These are phyloP conservation scores for Balanococcus diminutus DNA, from an alignment of 2,888 invertebrate species.

Conservation along the genomic window DNA sequence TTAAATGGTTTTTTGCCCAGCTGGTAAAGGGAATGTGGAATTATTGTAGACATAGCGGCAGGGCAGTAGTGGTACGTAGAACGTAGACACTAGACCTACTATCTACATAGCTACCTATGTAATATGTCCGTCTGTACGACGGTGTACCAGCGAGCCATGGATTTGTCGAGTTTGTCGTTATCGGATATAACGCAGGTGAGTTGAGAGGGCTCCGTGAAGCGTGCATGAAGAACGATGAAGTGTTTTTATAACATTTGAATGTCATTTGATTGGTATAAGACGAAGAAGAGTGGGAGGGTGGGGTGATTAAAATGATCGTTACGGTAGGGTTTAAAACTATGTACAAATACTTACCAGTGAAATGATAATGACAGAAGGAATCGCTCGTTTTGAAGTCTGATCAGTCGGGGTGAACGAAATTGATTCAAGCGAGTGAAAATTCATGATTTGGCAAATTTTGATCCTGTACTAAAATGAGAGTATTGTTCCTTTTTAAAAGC, in stretches of 20 bases:
- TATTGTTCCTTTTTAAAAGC: too few species aligned
- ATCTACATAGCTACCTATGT: neutral
- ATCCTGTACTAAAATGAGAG: too few species aligned
- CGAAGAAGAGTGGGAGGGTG: neutral
- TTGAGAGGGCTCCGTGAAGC: neutral
- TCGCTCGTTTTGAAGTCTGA: too few species aligned
- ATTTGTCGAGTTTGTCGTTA: neutral
- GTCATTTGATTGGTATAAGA: neutral
- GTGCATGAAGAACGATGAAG: conserved; percentile 1
- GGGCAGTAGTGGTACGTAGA: too few species aligned
- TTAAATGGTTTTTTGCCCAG: neutral
- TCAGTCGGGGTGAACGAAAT: too few species aligned
- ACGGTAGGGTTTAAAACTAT: too few species aligned
- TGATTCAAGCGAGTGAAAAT: neutral
- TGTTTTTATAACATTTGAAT: neutral
- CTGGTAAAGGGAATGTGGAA: neutral
- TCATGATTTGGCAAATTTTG: neutral
- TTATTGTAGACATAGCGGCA: neutral
- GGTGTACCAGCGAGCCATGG: neutral
- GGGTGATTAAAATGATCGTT: neutral
- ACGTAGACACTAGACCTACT: too few species aligned
- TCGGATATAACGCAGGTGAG: neutral
- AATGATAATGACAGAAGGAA: too few species aligned
- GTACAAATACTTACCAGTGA: too few species aligned
- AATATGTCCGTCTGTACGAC: neutral